These are phyloP conservation scores for Lepidochitona cinerea DNA, from an alignment of 2,888 invertebrate genomes.

Conservation along the genomic window DNA sequence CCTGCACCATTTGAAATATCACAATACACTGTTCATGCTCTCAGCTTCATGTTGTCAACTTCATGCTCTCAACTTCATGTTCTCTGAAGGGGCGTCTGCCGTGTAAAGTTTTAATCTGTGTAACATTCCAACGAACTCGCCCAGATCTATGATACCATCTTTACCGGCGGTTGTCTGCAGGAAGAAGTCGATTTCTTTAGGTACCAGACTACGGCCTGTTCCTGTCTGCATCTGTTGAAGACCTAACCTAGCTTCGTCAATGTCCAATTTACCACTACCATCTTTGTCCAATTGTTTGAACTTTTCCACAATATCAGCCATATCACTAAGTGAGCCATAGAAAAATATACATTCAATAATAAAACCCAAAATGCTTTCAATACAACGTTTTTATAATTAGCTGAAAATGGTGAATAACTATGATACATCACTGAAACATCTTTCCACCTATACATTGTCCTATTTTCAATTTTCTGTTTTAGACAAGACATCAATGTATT, in stretches of 20 bases:
- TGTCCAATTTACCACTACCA: conserved; percentile 63
- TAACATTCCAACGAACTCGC: conserved; percentile 62
- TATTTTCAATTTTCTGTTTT: no score
- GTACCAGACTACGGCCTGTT: conserved; percentile 54
- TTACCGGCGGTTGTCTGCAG: conserved; percentile 61
- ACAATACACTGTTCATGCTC: neutral
- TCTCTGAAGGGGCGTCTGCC: conserved; percentile 48
- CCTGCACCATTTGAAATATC: no score
- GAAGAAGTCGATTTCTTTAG: conserved; percentile 67
- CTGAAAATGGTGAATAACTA: no score
- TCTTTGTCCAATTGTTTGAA: conserved; percentile 65
- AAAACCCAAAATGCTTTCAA: no score
- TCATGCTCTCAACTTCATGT: conserved; percentile 31
- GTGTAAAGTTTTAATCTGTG: conserved; percentile 64
- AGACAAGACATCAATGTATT: no score
- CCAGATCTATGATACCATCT: conserved; percentile 62
- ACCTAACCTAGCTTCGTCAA: conserved; percentile 59
- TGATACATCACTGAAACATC: no score
- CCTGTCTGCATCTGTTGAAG: conserved; percentile 55
- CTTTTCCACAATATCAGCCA: conserved; percentile 58
- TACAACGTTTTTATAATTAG: no score
- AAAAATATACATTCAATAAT: no score
- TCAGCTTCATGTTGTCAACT: neutral
- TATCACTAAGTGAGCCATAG: neutral
- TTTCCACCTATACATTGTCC: no score